Evolutionary conservation across 2,888 invertebrate genomes (phyloP).

Genomic region (Hyles lineata): DNA sequence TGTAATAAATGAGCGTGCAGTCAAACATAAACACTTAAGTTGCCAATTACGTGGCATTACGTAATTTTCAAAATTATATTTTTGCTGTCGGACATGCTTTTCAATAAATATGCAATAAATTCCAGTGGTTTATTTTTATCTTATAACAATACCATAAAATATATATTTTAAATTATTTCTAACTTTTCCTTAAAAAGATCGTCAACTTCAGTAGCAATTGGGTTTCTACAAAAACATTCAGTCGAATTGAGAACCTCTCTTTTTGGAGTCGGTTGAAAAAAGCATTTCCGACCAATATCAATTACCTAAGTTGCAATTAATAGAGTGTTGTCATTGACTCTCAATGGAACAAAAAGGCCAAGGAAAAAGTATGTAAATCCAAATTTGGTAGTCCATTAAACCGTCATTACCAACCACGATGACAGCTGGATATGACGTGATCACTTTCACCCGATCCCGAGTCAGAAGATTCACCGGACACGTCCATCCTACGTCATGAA

Average conservation of each 20-base stretch:
- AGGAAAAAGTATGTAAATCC: not conserved
- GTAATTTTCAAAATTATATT: not conserved
- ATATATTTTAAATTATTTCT: not conserved
- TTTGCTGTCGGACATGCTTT: not conserved
- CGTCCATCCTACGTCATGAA: not conserved
- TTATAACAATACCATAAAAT: not conserved
- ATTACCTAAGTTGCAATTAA: not conserved
- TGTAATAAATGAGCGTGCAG: constrained; percentile 3
- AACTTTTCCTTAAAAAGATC: not conserved
- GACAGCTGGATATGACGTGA: not conserved
- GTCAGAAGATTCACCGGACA: constrained; percentile 3
- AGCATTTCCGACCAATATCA: not conserved
- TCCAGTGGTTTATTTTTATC: not conserved
- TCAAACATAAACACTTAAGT: constrained; percentile 8
- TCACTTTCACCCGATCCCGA: not conserved
- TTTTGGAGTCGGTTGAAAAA: too few relatives aligned
- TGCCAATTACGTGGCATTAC: constrained; percentile 9
- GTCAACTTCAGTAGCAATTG: too few relatives aligned
- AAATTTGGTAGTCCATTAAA: not conserved
- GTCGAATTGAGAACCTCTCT: too few relatives aligned
- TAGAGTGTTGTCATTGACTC: not conserved
- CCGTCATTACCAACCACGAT: not conserved
- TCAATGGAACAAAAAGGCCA: not conserved
- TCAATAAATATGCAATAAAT: not conserved
- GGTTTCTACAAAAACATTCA: too few relatives aligned